Evolutionary conservation across 2,797 vertebrate species (phyloP).

Genomic region (Crocidura indochinensis): DNA sequence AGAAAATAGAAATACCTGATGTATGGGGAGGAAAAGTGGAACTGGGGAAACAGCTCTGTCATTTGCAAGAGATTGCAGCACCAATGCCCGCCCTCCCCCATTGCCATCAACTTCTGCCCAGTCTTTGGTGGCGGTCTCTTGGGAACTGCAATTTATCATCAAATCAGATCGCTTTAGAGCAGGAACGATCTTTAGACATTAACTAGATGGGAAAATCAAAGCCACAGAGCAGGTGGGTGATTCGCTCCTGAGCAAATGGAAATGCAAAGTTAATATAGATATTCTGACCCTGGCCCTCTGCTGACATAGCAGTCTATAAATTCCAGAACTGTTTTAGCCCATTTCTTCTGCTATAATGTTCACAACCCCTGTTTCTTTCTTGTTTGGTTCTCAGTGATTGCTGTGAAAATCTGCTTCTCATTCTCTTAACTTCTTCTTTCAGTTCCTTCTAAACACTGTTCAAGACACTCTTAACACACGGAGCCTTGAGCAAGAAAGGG

Average conservation of each 20-base stretch:
- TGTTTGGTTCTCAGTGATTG: constrained; percentile 13
- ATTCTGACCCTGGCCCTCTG: background rate
- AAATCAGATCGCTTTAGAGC: constrained; percentile 12
- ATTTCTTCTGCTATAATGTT: constrained; percentile 3
- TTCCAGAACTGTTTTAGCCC: background rate
- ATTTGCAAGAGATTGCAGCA: background rate
- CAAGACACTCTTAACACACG: background rate
- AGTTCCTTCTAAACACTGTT: constrained; percentile 55
- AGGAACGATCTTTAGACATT: constrained; percentile 43
- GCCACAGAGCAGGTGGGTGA: constrained; percentile 5
- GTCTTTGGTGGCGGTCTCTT: background rate
- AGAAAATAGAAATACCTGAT: constrained; percentile 43
- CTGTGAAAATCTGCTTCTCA: constrained; percentile 63
- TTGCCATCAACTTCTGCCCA: background rate
- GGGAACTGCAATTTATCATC: constrained; percentile 41
- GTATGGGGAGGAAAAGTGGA: background rate
- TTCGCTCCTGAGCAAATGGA: background rate
- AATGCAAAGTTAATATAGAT: background rate
- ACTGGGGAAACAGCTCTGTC: background rate
- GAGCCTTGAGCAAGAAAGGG: constrained; percentile 25
- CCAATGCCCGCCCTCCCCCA: background rate
- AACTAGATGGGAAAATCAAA: constrained; percentile 19
- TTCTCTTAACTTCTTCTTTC: constrained; percentile 69
- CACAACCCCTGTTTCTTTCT: background rate
- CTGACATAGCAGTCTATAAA: background rate